Base-by-base conservation (phyloP, 2,888 invertebrate species). In the Amphipyra tragopoginis region DNA sequence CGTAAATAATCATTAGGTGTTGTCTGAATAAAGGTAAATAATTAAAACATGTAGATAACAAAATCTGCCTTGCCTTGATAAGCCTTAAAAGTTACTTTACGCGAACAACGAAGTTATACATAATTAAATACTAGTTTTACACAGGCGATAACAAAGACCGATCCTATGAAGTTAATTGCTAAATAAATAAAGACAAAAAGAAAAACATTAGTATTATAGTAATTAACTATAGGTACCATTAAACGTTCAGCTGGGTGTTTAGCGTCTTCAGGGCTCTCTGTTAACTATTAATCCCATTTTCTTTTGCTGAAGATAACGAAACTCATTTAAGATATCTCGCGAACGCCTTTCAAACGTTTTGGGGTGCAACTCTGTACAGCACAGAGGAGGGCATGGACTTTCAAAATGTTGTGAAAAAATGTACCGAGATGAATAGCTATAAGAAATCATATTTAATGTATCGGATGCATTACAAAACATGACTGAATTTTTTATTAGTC, bases 281-380 rank as follows among this genome's bases (percentile, higher is more conserved):
- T 91, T 93, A 92, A 93, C 93, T 94, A 93, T 92, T 93, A 92
- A 93, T 92, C 88, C 92, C 88, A 90, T 94, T 93, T 93, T 93
- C 93, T 92, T 91, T 92, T 86, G 87, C 87, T 81, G 74, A 81
- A 93, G 94, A 94, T 94, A 94, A 94, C 92, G 92, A 93, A 94
- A 94, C 94, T 93, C 93, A 93, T 94, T 94, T 92, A 92, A 91
- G 93, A 94, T 94, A 94, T 92, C 93, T 91, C 82, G 88, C 86
- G 81, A 90, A 91, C 90, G 91, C 90, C 88, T 91, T 90, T 92
- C 90, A 91, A 89, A 84, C 89, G 86, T 90, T 93, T 94, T 90
- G 86, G 93, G 93, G 92, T 93, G 92, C 91, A 90, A 81, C 81
- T 79, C 73, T 82, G 80, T 64, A 82, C 58, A 63, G 86, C 75